Percentiles rank a stretch among this genome's conserved stretches.
These are phyloP conservation scores for Furcula furcula DNA, from an alignment of 2,888 invertebrate species.

Conservation along the genomic window DNA sequence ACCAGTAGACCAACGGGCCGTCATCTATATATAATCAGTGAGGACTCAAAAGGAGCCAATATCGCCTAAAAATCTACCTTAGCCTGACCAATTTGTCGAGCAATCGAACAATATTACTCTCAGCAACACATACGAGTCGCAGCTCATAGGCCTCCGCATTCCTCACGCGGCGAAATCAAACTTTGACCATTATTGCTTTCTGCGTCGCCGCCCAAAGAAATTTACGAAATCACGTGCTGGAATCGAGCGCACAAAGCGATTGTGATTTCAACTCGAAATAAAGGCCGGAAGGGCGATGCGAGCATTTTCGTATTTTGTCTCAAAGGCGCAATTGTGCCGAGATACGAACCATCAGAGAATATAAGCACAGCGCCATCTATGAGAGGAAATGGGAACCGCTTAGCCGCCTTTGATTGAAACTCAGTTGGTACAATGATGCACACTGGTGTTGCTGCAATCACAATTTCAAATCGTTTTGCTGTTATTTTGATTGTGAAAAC, in stretches of 20 bases:
- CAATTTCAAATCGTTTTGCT: neutral
- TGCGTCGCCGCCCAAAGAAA: conserved; percentile 61
- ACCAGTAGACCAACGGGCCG: too few relatives aligned
- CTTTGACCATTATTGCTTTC: conserved; percentile 62
- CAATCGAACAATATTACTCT: neutral
- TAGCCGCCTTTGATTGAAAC: conserved; percentile 54
- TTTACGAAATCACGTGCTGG: conserved; percentile 47
- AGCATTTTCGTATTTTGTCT: conserved; percentile 45
- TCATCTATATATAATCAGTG: too few relatives aligned
- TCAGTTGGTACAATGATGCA: conserved; percentile 6
- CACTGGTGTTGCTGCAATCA: neutral
- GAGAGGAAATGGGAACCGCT: conserved; percentile 71
- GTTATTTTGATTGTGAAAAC: conserved; percentile 3
- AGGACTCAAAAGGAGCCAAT: too few relatives aligned
- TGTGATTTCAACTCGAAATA: conserved; percentile 45
- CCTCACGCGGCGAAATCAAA: conserved; percentile 39
- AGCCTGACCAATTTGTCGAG: too few relatives aligned
- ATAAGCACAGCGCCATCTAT: conserved; percentile 64
- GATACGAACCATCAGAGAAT: conserved; percentile 40
- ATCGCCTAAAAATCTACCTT: too few relatives aligned
- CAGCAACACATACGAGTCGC: conserved; percentile 21
- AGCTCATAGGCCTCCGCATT: conserved; percentile 30
- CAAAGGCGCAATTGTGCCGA: conserved; percentile 59
- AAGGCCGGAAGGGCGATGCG: conserved; percentile 58
- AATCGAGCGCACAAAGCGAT: conserved; percentile 43